Evolutionary conservation across 2,888 invertebrate species (phyloP), one percentile per base, ranked within the genome.

Genomic region (Acrobasis consociella): DNA sequence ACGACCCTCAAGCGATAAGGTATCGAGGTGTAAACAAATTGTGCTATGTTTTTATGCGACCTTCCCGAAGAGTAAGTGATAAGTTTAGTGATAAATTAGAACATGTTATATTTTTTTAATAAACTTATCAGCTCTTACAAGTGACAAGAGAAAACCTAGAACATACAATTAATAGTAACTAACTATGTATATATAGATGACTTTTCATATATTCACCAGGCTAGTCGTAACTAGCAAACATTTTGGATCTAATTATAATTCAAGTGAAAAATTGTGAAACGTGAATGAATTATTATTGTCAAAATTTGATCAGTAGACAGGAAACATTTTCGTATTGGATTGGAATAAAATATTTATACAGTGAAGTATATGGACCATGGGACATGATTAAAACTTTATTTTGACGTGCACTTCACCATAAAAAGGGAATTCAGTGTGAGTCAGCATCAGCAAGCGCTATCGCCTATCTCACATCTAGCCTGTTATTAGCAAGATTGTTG

Each of bases 401-500:
- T 11, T 17, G 15, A 9, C 15, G 13, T 56, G 13, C 2, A 13
- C 17, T 1, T 50, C 31, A 22, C 17, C 10, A 17, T 46, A 22
- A 10, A 16, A 46, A 3, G 39, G 17, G 17, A 17, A 16, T 55
- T 56, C 17, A 42, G 56, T 42, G 22, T 56, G 56, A 56, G 17
- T 56, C 56, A 60, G 69, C 66, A 39, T 56, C 56, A 60, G 69
- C 66, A 39, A n/a, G 37, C 58, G 17, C 63, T 67, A 71, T 60
- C 56, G 42, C 42, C 22, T 56, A 56, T 56, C 42, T 56, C 42
- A 42, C 46, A 69, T 74, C 68, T 66, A 69, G 65, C 61, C 38
- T 60, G 62, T 69, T 73, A 74, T 73, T 68, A 74, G 72, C 66
- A 67, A 69, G 68, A 75, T 71, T 68, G 66, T 69, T 62, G 63